A percentile compares a stretch with the other conserved stretches of the same genome.
Conservation (phyloP, 2,888 invertebrate species). For the Prenolepis imparis region DNA sequence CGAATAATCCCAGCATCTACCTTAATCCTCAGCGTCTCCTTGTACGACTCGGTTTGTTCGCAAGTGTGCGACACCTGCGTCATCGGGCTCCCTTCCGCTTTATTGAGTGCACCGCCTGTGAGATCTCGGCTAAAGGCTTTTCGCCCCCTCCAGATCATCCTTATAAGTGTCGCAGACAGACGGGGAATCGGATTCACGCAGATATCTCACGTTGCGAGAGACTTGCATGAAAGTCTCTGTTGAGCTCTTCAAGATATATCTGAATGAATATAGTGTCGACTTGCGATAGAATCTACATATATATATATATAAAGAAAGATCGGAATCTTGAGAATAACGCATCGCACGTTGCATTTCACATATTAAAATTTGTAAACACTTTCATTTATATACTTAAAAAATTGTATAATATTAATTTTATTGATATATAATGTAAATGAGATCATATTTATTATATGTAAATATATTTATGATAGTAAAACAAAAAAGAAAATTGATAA, state of each 20-base stretch:
- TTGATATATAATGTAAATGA: not conserved
- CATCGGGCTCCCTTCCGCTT: constrained; percentile 45
- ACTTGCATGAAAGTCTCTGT: not conserved
- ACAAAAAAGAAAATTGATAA: not conserved
- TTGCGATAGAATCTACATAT: not conserved
- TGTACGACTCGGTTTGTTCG: constrained; percentile 11
- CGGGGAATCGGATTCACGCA: constrained; percentile 10
- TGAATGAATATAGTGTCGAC: not conserved
- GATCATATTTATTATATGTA: constrained; percentile 6
- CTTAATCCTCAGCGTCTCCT: not conserved
- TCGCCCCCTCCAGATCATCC: not conserved
- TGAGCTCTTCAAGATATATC: not conserved
- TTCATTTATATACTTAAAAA: not conserved
- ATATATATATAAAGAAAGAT: not conserved
- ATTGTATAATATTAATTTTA: not conserved
- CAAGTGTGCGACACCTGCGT: constrained; percentile 43
- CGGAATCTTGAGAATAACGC: not conserved
- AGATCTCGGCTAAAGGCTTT: constrained; percentile 37
- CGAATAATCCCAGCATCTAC: not conserved
- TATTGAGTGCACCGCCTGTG: constrained; percentile 35
- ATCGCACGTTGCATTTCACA: not conserved
- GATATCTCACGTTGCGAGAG: constrained; percentile 11
- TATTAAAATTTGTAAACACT: not conserved
- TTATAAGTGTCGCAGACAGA: constrained; percentile 10
- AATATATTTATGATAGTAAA: not conserved